These are phyloP conservation scores for Bombus ignitus DNA, from an alignment of 1,140 invertebrate genomes.

Conservation along the genomic window DNA sequence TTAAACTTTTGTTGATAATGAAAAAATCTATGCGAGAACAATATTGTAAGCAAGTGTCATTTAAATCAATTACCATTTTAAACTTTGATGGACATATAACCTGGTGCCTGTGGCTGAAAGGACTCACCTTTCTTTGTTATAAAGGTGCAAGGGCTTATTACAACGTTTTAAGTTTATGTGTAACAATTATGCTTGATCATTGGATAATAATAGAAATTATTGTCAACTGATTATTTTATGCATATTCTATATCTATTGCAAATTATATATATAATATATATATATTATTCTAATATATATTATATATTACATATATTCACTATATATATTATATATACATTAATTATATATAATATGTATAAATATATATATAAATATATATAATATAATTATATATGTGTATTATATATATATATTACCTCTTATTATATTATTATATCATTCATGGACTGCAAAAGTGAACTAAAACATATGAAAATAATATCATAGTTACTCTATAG, in stretches of 20 bases:
- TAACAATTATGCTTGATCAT: slow-evolving; percentile 68
- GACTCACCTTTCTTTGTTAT: slow-evolving; percentile 72
- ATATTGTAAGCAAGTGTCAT: slow-evolving; percentile 78
- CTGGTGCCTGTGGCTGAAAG: slow-evolving; percentile 78
- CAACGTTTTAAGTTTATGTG: slow-evolving; percentile 71
- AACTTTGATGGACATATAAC: slow-evolving; percentile 77
- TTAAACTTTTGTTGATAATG: slow-evolving; percentile 82
- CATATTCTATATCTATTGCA: slow-evolving; percentile 69
- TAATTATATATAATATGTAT: slow-evolving; percentile 44
- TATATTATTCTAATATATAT: slow-evolving; percentile 22
- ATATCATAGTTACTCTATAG: slow-evolving; percentile 69
- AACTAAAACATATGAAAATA: slow-evolving; percentile 68
- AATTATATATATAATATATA: slow-evolving; percentile 57
- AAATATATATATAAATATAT: slow-evolving; percentile 39
- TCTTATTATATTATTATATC: slow-evolving; percentile 70
- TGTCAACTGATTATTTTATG: slow-evolving; percentile 71
- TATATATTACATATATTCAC: slow-evolving; percentile 69
- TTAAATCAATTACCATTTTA: slow-evolving; percentile 77
- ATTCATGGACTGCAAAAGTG: slow-evolving; percentile 69
- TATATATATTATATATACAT: slow-evolving; percentile 41
- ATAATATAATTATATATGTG: slow-evolving; percentile 37
- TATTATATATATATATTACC: slow-evolving; percentile 53
- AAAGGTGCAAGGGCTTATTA: slow-evolving; percentile 71
- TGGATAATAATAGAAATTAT: slow-evolving; percentile 72
- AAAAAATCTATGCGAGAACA: slow-evolving; percentile 80